Percentiles rank a stretch among this genome's conserved stretches.
phyloP scores from a whole-genome alignment of 2,888 invertebrate species.

The Pterostichus niger region DNA sequence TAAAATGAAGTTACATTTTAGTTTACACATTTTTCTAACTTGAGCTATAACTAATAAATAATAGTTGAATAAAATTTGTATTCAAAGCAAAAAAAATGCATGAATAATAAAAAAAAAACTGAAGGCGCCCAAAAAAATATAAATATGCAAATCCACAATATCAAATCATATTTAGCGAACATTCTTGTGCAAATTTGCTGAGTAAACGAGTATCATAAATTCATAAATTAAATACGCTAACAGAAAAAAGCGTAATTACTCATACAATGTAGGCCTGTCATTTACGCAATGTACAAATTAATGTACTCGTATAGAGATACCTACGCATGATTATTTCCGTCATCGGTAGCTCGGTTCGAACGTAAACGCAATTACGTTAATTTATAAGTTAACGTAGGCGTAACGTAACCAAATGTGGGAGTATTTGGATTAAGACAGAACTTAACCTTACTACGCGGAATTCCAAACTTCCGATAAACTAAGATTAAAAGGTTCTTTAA shows the following conservation, averaged over 20 bases:
- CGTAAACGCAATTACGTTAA: conserved; percentile 40
- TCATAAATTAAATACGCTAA: neutral
- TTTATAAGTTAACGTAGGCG: conserved; percentile 26
- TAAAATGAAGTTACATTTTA: too few species aligned
- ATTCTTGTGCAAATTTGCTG: conserved; percentile 21
- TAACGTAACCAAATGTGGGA: conserved; percentile 10
- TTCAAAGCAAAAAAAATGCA: too few species aligned
- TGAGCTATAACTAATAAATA: too few species aligned
- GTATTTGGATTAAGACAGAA: neutral
- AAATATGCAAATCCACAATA: neutral
- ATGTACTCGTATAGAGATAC: neutral
- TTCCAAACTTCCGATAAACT: conserved; percentile 1
- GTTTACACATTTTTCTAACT: too few species aligned
- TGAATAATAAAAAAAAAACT: too few species aligned
- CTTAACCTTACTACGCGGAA: neutral
- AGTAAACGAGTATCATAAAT: neutral
- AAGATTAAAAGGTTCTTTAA: conserved; percentile 1
- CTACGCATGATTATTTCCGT: conserved; percentile 39
- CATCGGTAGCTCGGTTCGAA: conserved; percentile 24
- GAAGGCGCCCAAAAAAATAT: neutral
- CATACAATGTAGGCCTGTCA: neutral
- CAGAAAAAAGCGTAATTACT: neutral
- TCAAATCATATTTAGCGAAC: neutral
- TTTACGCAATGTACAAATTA: neutral
- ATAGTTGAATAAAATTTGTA: too few species aligned